Evolutionary conservation across 2,113 vertebrate genomes (phyloP).

Genomic region (Polypterus senegalus): DNA sequence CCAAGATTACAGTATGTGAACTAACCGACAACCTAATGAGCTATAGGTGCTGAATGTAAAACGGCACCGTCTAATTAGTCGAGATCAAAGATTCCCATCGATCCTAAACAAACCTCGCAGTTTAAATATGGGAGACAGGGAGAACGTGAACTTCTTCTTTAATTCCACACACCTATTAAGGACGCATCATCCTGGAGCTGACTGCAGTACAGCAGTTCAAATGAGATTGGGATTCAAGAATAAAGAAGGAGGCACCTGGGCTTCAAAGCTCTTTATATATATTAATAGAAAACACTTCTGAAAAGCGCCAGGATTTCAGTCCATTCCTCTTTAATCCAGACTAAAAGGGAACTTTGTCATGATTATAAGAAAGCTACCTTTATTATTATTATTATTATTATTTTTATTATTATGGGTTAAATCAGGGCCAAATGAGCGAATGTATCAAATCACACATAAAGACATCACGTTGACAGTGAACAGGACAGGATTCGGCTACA

Average conservation of each 20-base stretch:
- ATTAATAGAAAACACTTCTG: too few species aligned
- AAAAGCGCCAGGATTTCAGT: too few species aligned
- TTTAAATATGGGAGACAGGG: constrained; percentile 36
- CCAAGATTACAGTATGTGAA: constrained; percentile 46
- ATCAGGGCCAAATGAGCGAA: too few species aligned
- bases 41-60: constrained; percentile 46
- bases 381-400: too few species aligned
- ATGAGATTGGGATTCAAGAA: background rate
- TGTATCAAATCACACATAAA: too few species aligned
- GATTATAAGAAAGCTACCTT: too few species aligned
- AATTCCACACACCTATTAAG: constrained; percentile 31
- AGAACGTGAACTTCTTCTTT: constrained; percentile 29
- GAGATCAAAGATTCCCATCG: constrained; percentile 52
- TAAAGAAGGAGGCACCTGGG: background rate
- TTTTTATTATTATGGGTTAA: too few species aligned
- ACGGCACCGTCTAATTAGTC: constrained; percentile 52
- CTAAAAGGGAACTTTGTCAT: too few species aligned
- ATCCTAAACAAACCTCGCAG: constrained; percentile 62
- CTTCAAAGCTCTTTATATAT: too few species aligned
- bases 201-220: background rate
- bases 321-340: too few species aligned
- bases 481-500: too few species aligned
- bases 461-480: too few species aligned
- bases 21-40: constrained; percentile 45
- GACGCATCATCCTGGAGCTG: constrained; percentile 14